Conservation (phyloP, 2,888 invertebrate species). For the Pseudococcus jackbeardsleyi region DNA sequence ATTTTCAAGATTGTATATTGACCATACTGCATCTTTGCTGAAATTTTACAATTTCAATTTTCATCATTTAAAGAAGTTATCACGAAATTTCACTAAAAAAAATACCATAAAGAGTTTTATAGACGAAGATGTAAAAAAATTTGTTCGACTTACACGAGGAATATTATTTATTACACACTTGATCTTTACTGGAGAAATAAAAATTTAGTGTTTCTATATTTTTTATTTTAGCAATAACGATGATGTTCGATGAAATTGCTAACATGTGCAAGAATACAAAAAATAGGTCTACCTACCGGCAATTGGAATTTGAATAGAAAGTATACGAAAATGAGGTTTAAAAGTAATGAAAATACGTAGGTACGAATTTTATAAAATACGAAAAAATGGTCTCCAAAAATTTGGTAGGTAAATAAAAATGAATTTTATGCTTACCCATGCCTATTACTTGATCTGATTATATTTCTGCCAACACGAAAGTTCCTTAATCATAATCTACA, state of each 20-base stretch:
- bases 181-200: not conserved
- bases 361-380: no score
- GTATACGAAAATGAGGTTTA: no score
- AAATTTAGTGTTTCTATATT: not conserved
- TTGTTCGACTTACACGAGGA: not conserved
- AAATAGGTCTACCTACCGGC: no score
- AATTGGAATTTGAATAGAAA: no score
- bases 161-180: conserved; percentile 3
- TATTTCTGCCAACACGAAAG: no score
- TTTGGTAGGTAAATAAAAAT: no score
- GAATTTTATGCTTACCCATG: no score
- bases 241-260: not conserved
- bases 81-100: not conserved
- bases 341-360: no score
- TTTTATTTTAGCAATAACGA: not conserved
- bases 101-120: not conserved
- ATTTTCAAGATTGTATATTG: not conserved
- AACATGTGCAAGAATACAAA: not conserved
- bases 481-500: no score
- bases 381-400: no score
- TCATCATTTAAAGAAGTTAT: conserved; percentile 3
- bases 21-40: no score
- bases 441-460: no score
- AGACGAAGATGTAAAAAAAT: not conserved
- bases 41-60: not conserved